Conservation (phyloP, 30 jellyfish, hydroid and myxozoan species). For the Aurelia coerulea region DNA sequence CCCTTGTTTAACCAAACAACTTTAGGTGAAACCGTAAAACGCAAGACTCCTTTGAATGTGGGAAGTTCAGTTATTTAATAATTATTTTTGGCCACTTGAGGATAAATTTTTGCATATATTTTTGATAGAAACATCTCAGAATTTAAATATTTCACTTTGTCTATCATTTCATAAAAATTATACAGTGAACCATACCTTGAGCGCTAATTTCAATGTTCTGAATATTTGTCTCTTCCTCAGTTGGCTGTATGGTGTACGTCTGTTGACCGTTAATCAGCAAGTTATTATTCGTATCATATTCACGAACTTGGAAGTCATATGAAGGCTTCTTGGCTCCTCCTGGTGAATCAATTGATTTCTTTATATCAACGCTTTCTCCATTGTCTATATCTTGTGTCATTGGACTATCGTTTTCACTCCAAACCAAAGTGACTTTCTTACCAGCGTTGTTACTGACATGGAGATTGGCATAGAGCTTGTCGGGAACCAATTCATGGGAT, state of each 20-base stretch:
- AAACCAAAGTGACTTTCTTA: conserved; percentile 86
- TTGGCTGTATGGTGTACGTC: conserved; percentile 75
- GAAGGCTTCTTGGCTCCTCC: conserved; percentile 47
- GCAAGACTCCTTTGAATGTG: too few relatives aligned
- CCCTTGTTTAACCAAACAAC: too few relatives aligned
- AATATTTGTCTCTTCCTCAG: conserved; percentile 69
- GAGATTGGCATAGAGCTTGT: conserved; percentile 65
- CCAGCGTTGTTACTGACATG: conserved; percentile 92
- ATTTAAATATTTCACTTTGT: too few relatives aligned
- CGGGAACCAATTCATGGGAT: conserved; percentile 41
- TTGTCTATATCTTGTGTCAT: conserved; percentile 81
- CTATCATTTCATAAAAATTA: not conserved
- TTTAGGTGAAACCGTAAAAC: too few relatives aligned
- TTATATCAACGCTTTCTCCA: conserved; percentile 74
- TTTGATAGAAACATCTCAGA: too few relatives aligned
- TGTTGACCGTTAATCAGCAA: conserved; percentile 89
- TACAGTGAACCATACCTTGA: not conserved
- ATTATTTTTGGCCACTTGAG: too few relatives aligned
- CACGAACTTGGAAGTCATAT: conserved; percentile 91
- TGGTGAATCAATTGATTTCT: conserved; percentile 54
- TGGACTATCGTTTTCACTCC: conserved; percentile 95
- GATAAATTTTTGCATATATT: too few relatives aligned
- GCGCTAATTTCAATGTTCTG: conserved; percentile 71
- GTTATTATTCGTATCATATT: conserved; percentile 86
- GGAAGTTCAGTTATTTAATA: too few relatives aligned